These are phyloP conservation scores for Salpingus planirostris DNA, from an alignment of 2,888 invertebrate species.

Conservation along the genomic window DNA sequence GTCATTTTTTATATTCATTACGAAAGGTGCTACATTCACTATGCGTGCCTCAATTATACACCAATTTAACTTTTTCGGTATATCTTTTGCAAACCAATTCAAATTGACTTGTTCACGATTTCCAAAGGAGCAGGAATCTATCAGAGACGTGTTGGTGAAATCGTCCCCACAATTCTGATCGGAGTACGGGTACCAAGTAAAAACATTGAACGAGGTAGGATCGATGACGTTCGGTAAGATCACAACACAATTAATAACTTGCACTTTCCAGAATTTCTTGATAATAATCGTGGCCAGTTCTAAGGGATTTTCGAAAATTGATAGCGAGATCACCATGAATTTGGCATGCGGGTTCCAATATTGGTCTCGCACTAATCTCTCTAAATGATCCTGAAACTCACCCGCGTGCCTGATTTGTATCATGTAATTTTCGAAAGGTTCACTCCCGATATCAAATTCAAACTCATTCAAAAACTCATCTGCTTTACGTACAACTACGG, in stretches of 20 bases:
- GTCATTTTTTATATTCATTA: background rate
- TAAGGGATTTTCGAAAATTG: conserved; percentile 7
- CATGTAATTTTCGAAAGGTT: conserved; percentile 2
- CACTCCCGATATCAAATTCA: too few species aligned
- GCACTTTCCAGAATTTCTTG: conserved; percentile 6
- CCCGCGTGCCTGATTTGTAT: background rate
- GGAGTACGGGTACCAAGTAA: conserved; percentile 21
- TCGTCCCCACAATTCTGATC: conserved; percentile 17
- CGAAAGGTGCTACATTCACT: background rate
- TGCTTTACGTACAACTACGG: too few species aligned
- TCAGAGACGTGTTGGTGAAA: conserved; percentile 8
- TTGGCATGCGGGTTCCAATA: conserved; percentile 7
- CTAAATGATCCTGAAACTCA: background rate
- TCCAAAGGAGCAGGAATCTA: conserved; percentile 12
- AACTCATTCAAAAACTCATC: too few species aligned
- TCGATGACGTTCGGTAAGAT: conserved; percentile 13
- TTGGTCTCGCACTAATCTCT: background rate
- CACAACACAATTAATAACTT: conserved; percentile 18
- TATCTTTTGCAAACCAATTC: background rate
- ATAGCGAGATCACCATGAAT: conserved; percentile 7
- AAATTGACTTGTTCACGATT: background rate
- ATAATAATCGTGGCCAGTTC: conserved; percentile 10
- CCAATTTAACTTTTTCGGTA: background rate
- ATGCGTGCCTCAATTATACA: background rate
- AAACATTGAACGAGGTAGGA: conserved; percentile 14